A percentile compares a stretch with the other conserved stretches of the same genome.
Evolutionary conservation across 2,113 vertebrate genomes (phyloP).

Genomic region (Cyanoliseus patagonus): DNA sequence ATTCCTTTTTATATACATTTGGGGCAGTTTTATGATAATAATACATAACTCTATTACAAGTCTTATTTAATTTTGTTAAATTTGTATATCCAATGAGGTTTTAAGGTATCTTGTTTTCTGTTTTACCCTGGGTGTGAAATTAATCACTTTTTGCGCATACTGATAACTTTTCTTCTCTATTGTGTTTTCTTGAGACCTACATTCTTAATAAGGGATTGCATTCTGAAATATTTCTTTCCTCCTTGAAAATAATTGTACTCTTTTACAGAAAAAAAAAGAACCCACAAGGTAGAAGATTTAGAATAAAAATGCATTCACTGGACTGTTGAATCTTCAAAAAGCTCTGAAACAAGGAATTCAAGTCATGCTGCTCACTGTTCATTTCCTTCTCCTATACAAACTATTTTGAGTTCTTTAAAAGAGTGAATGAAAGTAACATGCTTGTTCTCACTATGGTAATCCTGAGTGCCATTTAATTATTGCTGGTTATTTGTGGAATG

Average conservation of each 20-base stretch:
- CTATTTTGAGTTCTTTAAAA: neutral
- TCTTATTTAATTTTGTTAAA: neutral
- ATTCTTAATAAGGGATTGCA: neutral
- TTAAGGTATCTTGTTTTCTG: neutral
- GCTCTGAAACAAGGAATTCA: neutral
- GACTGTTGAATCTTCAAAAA: neutral
- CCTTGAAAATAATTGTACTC: neutral
- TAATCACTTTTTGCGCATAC: neutral
- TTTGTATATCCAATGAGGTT: neutral
- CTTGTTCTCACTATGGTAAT: neutral
- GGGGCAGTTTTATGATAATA: fast-evolving
- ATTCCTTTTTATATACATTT: neutral
- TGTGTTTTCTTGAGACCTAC: neutral
- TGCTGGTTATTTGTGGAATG: neutral
- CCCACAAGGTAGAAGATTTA: neutral
- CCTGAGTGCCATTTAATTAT: neutral
- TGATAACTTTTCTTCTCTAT: neutral
- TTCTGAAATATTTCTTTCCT: neutral
- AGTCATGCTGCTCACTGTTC: neutral
- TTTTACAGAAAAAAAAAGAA: neutral
- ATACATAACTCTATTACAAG: neutral
- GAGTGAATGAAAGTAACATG: neutral
- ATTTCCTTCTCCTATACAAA: neutral
- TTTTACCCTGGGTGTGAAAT: neutral
- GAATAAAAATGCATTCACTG: neutral